Base-by-base conservation (phyloP, 1,140 invertebrate species). In the Dendrolimus kikuchii region DNA sequence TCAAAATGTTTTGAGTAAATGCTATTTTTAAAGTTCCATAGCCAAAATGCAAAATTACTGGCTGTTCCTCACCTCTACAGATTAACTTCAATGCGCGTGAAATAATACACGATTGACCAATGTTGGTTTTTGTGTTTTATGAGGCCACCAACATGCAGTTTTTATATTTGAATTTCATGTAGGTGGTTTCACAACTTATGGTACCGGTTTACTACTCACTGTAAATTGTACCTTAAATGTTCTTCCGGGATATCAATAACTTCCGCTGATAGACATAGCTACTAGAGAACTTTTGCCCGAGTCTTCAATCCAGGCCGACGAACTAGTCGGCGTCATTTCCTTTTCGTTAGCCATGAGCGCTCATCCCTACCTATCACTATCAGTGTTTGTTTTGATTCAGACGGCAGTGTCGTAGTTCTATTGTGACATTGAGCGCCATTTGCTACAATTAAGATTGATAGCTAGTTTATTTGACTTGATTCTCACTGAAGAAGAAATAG, bases 281-380 rank as follows among this genome's bases (percentile, higher is more conserved):
- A 23, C 3, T 23, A 23, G 23, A 23, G 3, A 10, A 9, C 60
- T 57, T 53, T 59, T 61, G 55, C 51, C 43, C 60, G 57, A 50
- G 60, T 59, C 62, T 63, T 59, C 46, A 57, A 66, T 60, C 55
- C 68, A 66, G 73, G 71, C 66, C 70, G 68, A 71, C 77, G 80
- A 81, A 75, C 76, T 66, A 71, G 59, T 60, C 49, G 61, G 55
- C 68, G 70, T 73, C 69, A 77, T 69, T 79, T 83, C 77, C 74
- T 74, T 51, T 54, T 51, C 40, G 39, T 51, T 51, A 9, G 50
- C 40, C 7, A 9, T 38, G 23, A 42, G 37, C 8, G 39, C 6
- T 38, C 5, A 7, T n/a, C 40, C 8, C 47, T 49, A 49, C n/a
- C 5, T 49, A 23, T 50, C 42, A 41, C 8, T 41, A 37, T 38